phyloP scores from a whole-genome alignment of 2,797 vertebrate genomes.

The Linurgus olivaceus region DNA sequence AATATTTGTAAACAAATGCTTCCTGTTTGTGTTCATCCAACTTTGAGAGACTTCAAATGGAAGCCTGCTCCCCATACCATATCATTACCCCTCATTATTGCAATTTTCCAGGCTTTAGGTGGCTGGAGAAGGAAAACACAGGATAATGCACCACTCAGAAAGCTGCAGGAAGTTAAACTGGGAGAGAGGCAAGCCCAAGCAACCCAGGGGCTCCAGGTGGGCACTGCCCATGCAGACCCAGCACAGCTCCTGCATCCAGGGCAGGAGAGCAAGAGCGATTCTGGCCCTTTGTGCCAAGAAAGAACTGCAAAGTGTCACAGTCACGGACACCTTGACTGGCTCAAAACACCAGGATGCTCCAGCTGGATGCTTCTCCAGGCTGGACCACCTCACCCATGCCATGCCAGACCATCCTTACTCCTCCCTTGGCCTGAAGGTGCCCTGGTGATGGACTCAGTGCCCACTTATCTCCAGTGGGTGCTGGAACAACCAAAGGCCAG shows the following conservation, averaged over 20 bases:
- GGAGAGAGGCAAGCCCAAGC: not conserved
- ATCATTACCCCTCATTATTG: conserved; percentile 36
- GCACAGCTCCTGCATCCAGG: not conserved
- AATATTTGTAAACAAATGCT: conserved; percentile 32
- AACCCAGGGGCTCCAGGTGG: not conserved
- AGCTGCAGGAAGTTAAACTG: not conserved
- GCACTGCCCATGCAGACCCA: not conserved
- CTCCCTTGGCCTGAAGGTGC: not conserved
- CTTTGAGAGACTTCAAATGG: not conserved
- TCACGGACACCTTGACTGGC: accelerated
- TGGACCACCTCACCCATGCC: not conserved
- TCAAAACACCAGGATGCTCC: not conserved
- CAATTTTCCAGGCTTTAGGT: conserved; percentile 29
- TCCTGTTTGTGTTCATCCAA: conserved; percentile 13
- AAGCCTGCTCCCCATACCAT: conserved; percentile 20
- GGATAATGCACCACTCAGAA: not conserved
- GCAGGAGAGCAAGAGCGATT: not conserved
- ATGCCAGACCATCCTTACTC: no score
- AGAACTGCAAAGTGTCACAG: not conserved
- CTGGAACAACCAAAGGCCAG: not conserved
- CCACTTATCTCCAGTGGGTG: not conserved
- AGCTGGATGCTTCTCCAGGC: not conserved
- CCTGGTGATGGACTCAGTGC: not conserved
- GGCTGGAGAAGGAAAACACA: conserved; percentile 16
- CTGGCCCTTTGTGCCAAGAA: not conserved